Conservation (phyloP, 2,888 invertebrate species). For the Patella depressa region DNA sequence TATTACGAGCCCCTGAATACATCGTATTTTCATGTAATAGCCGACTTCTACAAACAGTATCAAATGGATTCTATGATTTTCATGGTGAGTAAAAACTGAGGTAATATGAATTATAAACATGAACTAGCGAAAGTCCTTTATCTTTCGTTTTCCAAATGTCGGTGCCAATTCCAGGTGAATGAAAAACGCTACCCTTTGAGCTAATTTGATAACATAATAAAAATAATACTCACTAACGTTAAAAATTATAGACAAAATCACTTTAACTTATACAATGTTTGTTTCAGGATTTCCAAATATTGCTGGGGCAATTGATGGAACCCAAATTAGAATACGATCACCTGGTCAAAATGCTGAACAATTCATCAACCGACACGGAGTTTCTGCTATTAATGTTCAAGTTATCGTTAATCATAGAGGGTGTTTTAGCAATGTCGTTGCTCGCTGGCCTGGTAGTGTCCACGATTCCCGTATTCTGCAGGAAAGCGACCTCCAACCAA, state of each 20-base stretch:
- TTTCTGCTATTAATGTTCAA: background rate
- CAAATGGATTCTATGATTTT: background rate
- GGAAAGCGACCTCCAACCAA: background rate
- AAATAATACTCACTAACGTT: background rate
- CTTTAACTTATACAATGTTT: too few relatives aligned
- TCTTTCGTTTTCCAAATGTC: too few relatives aligned
- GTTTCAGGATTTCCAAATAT: background rate
- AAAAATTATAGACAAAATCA: too few relatives aligned
- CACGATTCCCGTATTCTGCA: background rate
- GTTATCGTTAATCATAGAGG: background rate
- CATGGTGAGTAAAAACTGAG: too few relatives aligned
- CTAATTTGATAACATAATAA: background rate
- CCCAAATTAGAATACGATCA: background rate
- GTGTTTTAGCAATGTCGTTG: constrained; percentile 3
- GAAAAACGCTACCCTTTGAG: too few relatives aligned
- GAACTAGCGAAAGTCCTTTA: too few relatives aligned
- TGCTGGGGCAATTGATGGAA: background rate
- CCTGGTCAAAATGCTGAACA: background rate
- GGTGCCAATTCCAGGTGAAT: too few relatives aligned
- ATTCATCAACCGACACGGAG: background rate
- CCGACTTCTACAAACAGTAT: background rate
- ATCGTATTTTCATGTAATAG: background rate
- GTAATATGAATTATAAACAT: too few relatives aligned
- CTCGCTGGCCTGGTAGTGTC: background rate
- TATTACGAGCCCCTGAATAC: background rate